Evolutionary conservation across 2,113 vertebrate species (phyloP).

Genomic region (Crocuta crocuta): DNA sequence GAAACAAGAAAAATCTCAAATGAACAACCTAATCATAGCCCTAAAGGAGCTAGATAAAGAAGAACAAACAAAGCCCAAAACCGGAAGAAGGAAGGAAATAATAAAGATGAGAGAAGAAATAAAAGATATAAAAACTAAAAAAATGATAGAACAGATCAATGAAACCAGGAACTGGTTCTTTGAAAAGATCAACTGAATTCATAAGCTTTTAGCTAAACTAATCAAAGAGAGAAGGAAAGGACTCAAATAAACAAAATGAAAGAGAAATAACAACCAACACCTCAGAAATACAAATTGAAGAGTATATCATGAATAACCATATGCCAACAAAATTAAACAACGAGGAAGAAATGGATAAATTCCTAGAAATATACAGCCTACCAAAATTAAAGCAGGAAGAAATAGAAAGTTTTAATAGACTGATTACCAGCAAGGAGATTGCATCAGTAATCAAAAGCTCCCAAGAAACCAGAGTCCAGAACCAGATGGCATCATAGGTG

Average conservation of each 20-base stretch:
- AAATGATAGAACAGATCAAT: not conserved
- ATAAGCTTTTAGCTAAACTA: not conserved
- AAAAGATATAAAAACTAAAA: not conserved
- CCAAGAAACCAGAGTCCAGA: not conserved
- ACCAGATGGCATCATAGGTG: not conserved
- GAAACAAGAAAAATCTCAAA: not conserved
- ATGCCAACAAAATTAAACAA: not conserved
- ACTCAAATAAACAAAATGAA: not conserved
- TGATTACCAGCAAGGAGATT: not conserved
- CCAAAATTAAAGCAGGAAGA: not conserved
- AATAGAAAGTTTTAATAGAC: not conserved
- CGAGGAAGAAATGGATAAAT: not conserved
- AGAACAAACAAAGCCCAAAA: not conserved
- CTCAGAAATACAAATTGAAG: not conserved
- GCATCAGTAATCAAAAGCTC: not conserved
- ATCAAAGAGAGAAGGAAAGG: not conserved
- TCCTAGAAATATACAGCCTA: not conserved
- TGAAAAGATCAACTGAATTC: not conserved
- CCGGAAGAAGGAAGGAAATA: not conserved
- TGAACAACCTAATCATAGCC: not conserved
- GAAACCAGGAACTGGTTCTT: not conserved
- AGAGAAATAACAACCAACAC: not conserved
- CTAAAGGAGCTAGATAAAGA: not conserved
- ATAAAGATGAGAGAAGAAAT: not conserved
- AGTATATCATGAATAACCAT: not conserved